Percentiles rank a stretch among this genome's conserved stretches.
These are phyloP conservation scores for Cinclus mexicanus DNA, from an alignment of 2,113 vertebrate species.

Conservation along the genomic window DNA sequence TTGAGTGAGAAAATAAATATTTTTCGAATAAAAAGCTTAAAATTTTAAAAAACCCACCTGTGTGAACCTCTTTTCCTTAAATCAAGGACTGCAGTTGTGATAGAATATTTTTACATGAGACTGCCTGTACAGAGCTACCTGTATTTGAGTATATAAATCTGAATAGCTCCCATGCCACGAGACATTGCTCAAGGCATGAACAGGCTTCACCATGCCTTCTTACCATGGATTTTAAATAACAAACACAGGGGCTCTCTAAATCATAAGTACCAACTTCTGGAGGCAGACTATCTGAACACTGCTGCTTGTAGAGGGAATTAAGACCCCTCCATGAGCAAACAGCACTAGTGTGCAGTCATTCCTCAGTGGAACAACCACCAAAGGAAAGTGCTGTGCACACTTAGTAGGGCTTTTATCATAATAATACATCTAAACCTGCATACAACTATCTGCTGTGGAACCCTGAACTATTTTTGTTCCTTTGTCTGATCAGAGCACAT, in stretches of 20 bases:
- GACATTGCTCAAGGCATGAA: not conserved
- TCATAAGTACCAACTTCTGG: not conserved
- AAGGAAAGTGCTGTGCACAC: not conserved
- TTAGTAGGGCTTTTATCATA: not conserved
- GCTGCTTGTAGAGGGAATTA: not conserved
- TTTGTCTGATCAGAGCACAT: not conserved
- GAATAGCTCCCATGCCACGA: not conserved
- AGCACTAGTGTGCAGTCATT: not conserved
- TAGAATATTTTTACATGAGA: not conserved
- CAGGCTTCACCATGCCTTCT: not conserved
- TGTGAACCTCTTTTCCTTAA: not conserved
- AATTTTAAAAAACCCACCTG: not conserved
- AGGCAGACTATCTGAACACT: not conserved
- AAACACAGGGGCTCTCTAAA: not conserved
- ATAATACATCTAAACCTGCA: not conserved
- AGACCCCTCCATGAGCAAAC: not conserved
- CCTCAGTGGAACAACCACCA: not conserved
- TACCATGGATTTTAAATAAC: not conserved
- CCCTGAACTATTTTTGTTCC: constrained; percentile 21
- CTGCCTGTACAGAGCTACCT: not conserved
- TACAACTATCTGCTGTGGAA: not conserved
- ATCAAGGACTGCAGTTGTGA: not conserved
- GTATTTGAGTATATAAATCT: not conserved
- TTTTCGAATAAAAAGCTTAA: not conserved
- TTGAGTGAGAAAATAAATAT: not conserved